Conservation (phyloP, 2,797 vertebrate species). For the Euthynnus affinis region DNA sequence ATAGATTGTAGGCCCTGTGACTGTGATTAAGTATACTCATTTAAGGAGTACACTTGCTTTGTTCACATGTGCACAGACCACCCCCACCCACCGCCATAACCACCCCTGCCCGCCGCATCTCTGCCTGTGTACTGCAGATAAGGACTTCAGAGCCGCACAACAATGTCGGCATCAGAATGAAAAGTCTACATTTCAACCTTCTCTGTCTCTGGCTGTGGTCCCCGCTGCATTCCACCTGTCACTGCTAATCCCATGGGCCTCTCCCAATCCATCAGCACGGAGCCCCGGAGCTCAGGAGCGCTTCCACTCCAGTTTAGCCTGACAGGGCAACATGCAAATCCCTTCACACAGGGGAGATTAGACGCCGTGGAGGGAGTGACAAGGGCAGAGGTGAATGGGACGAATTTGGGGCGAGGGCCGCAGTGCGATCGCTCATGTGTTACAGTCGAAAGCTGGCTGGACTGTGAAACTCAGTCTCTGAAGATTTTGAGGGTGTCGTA, state of each 20-base stretch:
- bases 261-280: conserved; percentile 66
- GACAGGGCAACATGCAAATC: conserved; percentile 71
- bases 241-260: conserved; percentile 65
- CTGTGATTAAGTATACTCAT: conserved; percentile 80
- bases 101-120: conserved; percentile 50
- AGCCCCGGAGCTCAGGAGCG: conserved; percentile 43
- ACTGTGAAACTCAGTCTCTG: background rate
- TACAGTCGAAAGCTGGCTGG: background rate
- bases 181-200: conserved; percentile 65
- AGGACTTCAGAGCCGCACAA: conserved; percentile 66
- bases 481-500: background rate
- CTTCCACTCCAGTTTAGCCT: conserved; percentile 63
- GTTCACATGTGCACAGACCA: conserved; percentile 60
- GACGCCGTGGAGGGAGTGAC: conserved; percentile 40
- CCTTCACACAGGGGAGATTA: conserved; percentile 51
- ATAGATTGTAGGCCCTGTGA: conserved; percentile 72
- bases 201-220: conserved; percentile 55
- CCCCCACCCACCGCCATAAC: conserved; percentile 41
- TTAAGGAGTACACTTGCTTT: conserved; percentile 63
- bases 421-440: background rate
- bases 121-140: conserved; percentile 72
- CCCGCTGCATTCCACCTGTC: conserved; percentile 62
- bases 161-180: conserved; percentile 61
- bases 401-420: conserved; percentile 22
- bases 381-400: conserved; percentile 58